Base-by-base conservation (phyloP, 2,113 vertebrate genomes). In the western clawed frog (Xenopus tropicalis) region DNA sequence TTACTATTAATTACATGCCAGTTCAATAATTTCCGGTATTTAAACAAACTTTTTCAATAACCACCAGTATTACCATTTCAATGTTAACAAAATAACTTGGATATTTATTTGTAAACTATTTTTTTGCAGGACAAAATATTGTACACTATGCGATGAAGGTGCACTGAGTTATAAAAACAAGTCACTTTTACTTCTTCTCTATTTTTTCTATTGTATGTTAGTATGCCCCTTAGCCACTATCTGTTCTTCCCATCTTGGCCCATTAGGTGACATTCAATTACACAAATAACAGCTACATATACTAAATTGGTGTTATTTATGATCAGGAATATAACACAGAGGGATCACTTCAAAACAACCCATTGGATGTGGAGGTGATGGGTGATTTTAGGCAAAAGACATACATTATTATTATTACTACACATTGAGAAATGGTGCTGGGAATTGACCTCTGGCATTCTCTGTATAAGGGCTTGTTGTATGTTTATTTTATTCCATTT, bases 251-350 rank as follows among this genome's bases (percentile, higher is more conserved):
- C 56, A 59, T 42, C 64, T 43, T 58, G 65, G 54, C 63, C 51
- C 66, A 43, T 42, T 58, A 17, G 65, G 72, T 68, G 72, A 74
- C 72, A 68, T 74, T 74, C 23, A 25, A 52, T 66, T 74, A 74
- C 57, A 74, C 65, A 59, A 43, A 74, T 74, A 74, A 74, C 56
- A 67, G 64, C 65, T 74, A 74, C 72, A 68, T 42, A 68, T 61
- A 68, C 65, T 74, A 74, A 68, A 68, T 61, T 22, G 66, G 25
- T 29, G 25, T 29, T 68, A 66, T 61, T 43, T 29, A 74, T 66
- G 37, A 21, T 61, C 42, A 56, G 44, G 44, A 43, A 63, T 20
- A 62, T 20, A 69, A 46, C 25, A 17, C 44, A 69, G 25, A 63
- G 46, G 22, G 57, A 66, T 19, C 71, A 22, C 13, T 52, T 65